phyloP scores from a whole-genome alignment of 1,140 invertebrate species.

The Cheumatopsyche charites region DNA sequence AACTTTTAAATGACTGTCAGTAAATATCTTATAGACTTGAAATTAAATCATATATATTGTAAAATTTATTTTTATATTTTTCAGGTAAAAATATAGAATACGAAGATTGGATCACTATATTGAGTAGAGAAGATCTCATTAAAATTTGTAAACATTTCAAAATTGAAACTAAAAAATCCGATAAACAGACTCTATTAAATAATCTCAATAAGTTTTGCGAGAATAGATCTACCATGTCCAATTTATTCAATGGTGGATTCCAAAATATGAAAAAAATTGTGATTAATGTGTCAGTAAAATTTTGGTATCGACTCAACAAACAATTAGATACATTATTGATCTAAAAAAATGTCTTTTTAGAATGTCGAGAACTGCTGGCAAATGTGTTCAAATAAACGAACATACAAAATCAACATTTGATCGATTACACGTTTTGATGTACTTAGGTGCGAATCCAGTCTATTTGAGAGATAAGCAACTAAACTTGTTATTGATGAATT shows the following conservation, averaged over 20 bases:
- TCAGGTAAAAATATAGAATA: constrained; percentile 23
- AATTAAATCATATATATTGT: not conserved
- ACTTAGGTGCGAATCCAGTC: constrained; percentile 42
- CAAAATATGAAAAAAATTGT: too few relatives aligned
- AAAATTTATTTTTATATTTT: constrained; percentile 3
- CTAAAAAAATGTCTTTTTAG: constrained; percentile 21
- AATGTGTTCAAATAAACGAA: constrained; percentile 38
- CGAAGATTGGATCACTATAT: constrained; percentile 33
- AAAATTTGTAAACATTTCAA: constrained; percentile 42
- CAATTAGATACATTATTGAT: too few relatives aligned
- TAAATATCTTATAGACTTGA: not conserved
- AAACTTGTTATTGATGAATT: constrained; percentile 38
- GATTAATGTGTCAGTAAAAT: too few relatives aligned
- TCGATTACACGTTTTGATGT: constrained; percentile 38
- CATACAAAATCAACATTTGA: constrained; percentile 36
- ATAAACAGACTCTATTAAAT: constrained; percentile 17
- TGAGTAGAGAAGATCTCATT: constrained; percentile 21
- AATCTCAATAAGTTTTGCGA: constrained; percentile 27
- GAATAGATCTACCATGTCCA: constrained; percentile 25
- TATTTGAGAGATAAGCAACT: constrained; percentile 41
- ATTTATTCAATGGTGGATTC: too few relatives aligned
- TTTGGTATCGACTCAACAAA: too few relatives aligned
- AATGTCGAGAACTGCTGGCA: constrained; percentile 13
- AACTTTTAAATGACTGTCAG: constrained; percentile 35
- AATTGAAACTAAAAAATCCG: constrained; percentile 3